A percentile compares a stretch with the other conserved stretches of the same genome.
Evolutionary conservation across 2,888 invertebrate genomes (phyloP).

Genomic region (Taphrorychus bicolor): DNA sequence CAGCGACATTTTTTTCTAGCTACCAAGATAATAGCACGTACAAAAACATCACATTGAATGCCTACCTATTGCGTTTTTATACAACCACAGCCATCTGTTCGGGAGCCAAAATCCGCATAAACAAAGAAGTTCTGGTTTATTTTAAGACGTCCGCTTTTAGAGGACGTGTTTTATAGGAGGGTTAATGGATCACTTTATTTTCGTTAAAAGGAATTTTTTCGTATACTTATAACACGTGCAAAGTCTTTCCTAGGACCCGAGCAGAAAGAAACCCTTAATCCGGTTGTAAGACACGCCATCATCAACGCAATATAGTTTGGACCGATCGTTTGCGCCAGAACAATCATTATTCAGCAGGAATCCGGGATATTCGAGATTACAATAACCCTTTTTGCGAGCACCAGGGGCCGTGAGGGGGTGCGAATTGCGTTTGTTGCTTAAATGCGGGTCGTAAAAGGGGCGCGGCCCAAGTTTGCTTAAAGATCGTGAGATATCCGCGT

Average conservation of each 20-base stretch:
- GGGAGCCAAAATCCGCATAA: conserved; percentile 16
- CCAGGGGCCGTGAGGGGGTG: neutral
- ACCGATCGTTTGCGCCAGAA: conserved; percentile 13
- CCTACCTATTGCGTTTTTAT: no score
- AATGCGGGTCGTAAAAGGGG: conserved; percentile 5
- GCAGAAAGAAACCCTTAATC: no score
- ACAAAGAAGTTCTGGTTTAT: conserved; percentile 29
- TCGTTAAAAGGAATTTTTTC: neutral
- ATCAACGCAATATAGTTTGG: neutral
- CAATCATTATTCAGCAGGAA: conserved; percentile 30
- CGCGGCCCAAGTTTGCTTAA: neutral
- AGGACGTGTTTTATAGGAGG: conserved; percentile 1
- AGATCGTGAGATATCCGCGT: neutral
- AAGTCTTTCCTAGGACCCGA: conserved; percentile 4
- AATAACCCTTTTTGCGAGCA: conserved; percentile 16
- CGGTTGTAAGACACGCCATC: no score
- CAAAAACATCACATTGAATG: no score
- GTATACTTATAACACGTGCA: neutral
- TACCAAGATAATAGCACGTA: no score
- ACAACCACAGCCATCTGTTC: conserved; percentile 21
- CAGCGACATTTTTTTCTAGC: no score
- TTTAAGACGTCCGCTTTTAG: conserved; percentile 22
- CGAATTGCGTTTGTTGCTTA: conserved; percentile 13
- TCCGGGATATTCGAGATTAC: conserved; percentile 8
- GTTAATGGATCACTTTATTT: neutral